Conservation (phyloP, 2,797 vertebrate genomes). For the Lacerta agilis region DNA sequence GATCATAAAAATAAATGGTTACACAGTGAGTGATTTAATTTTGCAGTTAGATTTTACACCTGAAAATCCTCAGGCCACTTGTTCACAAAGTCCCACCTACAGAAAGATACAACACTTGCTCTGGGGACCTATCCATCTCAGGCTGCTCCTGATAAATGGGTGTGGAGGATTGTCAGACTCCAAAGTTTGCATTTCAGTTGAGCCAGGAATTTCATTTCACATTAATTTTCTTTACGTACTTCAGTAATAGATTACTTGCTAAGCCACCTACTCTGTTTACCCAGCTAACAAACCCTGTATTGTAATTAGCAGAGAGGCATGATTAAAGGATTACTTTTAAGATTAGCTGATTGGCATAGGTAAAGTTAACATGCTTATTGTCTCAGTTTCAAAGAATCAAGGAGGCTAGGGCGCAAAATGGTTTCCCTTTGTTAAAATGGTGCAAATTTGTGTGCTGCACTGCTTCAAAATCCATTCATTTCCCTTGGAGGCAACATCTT, state of each 20-base stretch:
- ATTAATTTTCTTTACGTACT: conserved; percentile 1
- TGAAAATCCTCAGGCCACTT: background rate
- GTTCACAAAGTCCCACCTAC: background rate
- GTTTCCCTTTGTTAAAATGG: background rate
- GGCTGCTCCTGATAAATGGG: background rate
- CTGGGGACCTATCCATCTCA: background rate
- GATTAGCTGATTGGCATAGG: background rate
- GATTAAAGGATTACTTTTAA: conserved; percentile 40
- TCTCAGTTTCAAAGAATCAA: background rate
- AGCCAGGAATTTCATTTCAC: conserved; percentile 19
- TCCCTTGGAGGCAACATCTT: conserved; percentile 19
- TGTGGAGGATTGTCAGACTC: background rate
- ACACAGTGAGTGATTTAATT: fast-evolving
- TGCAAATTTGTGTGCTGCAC: background rate
- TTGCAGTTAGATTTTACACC: background rate
- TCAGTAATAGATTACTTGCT: background rate
- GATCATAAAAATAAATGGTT: background rate
- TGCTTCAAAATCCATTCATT: conserved; percentile 19
- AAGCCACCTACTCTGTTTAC: background rate
- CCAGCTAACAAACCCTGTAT: background rate
- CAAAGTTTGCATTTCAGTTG: background rate
- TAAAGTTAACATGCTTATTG: background rate
- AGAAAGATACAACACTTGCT: background rate
- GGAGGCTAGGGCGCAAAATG: conserved; percentile 2
- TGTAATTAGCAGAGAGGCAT: background rate